Conservation (phyloP, 2,888 invertebrate species). For the Myopa testacea region DNA sequence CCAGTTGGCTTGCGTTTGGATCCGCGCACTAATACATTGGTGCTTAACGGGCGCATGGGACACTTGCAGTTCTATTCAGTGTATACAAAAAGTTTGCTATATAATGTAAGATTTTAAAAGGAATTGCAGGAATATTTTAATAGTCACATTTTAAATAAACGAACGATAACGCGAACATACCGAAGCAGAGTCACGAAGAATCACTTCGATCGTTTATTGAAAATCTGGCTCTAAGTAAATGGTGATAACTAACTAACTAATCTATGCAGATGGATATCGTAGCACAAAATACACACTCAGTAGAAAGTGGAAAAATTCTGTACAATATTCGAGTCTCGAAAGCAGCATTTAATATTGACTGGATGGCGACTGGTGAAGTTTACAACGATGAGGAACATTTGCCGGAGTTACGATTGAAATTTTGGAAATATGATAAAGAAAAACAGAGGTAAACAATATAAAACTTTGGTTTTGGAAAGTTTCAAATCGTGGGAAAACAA, state of each 20-base stretch:
- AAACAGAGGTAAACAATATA: conserved; percentile 71
- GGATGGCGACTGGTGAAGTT: conserved; percentile 81
- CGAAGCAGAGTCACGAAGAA: no score
- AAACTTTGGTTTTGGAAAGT: neutral
- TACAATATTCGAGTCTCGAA: conserved; percentile 76
- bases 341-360: conserved; percentile 76
- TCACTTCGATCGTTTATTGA: neutral
- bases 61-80: conserved; percentile 81
- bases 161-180: neutral
- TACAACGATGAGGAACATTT: conserved; percentile 72
- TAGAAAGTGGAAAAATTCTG: conserved; percentile 72
- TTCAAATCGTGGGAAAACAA: neutral
- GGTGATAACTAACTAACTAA: neutral
- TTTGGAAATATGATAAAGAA: conserved; percentile 76
- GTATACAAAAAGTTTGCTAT: conserved; percentile 74
- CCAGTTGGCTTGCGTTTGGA: conserved; percentile 70
- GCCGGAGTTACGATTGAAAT: conserved; percentile 78
- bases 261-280: conserved; percentile 76
- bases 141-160: neutral
- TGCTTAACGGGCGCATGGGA: conserved; percentile 79
- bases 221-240: neutral
- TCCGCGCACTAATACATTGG: conserved; percentile 74
- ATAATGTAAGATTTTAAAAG: conserved; percentile 73
- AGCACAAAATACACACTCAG: conserved; percentile 76
- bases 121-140: neutral